Conservation (phyloP, 2,113 vertebrate species). For the Callospermophilus lateralis region DNA sequence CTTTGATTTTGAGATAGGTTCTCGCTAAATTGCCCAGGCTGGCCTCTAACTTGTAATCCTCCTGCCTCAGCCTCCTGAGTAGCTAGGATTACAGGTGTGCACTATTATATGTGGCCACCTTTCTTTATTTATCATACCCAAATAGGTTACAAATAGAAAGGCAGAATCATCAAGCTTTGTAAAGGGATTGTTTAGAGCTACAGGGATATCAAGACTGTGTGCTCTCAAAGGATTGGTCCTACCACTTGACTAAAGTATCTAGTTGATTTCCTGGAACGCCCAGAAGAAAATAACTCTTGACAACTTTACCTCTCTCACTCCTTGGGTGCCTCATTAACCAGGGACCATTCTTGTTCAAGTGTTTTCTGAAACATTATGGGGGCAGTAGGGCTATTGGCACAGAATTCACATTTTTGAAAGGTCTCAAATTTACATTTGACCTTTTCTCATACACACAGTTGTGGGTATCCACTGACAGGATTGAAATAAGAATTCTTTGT, state of each 20-base stretch:
- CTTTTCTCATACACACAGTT: neutral
- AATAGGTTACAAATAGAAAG: neutral
- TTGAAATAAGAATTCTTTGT: constrained; percentile 39
- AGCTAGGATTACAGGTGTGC: neutral
- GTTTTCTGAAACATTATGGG: constrained; percentile 14
- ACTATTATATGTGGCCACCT: neutral
- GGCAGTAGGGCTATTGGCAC: neutral
- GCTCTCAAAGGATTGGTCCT: neutral
- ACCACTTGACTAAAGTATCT: neutral
- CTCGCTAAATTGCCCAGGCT: neutral
- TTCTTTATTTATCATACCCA: neutral
- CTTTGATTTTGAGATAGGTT: neutral
- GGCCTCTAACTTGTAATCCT: neutral
- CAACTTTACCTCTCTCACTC: neutral
- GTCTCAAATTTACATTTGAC: constrained; percentile 22
- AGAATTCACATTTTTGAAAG: constrained; percentile 52
- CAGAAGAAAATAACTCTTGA: neutral
- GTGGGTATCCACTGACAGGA: neutral
- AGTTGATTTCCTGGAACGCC: neutral
- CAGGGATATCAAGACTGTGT: neutral
- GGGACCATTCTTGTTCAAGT: neutral
- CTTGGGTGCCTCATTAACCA: neutral
- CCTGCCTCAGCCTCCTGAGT: neutral
- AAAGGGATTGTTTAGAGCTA: neutral
- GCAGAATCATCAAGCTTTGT: neutral